A percentile compares a stretch with the other conserved stretches of the same genome.
phyloP scores from a whole-genome alignment of 2,797 vertebrate species.

The Silurus aristotelis region DNA sequence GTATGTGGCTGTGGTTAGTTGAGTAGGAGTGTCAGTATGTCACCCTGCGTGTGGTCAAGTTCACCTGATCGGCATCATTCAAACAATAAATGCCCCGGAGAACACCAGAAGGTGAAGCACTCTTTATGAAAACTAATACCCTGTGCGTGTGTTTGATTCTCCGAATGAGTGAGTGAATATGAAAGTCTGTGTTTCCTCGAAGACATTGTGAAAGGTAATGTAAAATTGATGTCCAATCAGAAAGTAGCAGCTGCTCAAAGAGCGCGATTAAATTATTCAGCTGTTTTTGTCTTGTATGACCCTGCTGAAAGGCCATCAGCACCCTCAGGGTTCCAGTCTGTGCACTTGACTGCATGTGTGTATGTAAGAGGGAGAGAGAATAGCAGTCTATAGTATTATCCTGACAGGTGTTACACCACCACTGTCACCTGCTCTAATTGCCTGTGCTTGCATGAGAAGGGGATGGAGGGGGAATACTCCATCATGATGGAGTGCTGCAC shows the following conservation, averaged over 20 bases:
- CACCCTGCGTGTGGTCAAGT: conserved; percentile 55
- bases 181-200: conserved; percentile 54
- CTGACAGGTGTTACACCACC: conserved; percentile 65
- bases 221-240: conserved; percentile 79
- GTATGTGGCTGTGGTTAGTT: conserved; percentile 42
- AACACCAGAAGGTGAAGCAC: conserved; percentile 72
- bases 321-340: conserved; percentile 44
- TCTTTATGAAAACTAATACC: conserved; percentile 71
- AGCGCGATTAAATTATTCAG: conserved; percentile 76
- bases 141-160: conserved; percentile 40
- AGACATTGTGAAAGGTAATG: conserved; percentile 64
- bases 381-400: conserved; percentile 51
- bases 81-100: conserved; percentile 67
- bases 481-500: not conserved
- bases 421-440: conserved; percentile 50
- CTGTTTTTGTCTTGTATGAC: conserved; percentile 51
- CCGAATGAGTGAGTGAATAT: conserved; percentile 19
- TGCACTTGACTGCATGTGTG: conserved; percentile 25
- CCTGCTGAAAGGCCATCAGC: conserved; percentile 43
- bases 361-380: conserved; percentile 27
- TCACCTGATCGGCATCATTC: conserved; percentile 61
- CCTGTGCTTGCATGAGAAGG: conserved; percentile 1
- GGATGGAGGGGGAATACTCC: not conserved
- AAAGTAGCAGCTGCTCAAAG: conserved; percentile 68
- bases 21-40: conserved; percentile 60